These are phyloP conservation scores for Atta cephalotes DNA, from an alignment of 1,140 invertebrate genomes.

Conservation along the genomic window DNA sequence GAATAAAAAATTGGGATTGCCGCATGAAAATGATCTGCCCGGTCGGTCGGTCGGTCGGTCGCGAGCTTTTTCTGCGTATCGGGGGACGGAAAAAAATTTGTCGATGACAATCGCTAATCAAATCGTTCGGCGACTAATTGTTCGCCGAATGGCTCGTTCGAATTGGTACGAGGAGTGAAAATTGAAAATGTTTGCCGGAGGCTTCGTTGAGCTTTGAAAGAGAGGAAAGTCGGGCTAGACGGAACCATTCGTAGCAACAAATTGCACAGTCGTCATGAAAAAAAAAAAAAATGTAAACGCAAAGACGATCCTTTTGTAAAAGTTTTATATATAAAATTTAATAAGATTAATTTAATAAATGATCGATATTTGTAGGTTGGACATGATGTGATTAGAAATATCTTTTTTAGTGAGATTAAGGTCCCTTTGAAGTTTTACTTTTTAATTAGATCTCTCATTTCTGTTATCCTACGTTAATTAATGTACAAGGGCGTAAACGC, in stretches of 20 bases:
- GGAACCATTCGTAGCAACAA: constrained; percentile 65
- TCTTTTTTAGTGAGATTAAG: background rate
- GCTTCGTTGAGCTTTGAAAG: constrained; percentile 71
- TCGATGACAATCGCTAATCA: constrained; percentile 84
- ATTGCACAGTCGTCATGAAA: constrained; percentile 7
- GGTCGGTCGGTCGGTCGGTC: constrained; percentile 41
- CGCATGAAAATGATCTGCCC: constrained; percentile 72
- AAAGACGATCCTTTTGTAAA: constrained; percentile 19
- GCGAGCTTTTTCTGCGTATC: constrained; percentile 67
- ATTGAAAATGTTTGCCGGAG: constrained; percentile 81
- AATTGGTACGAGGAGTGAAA: constrained; percentile 79
- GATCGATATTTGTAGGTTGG: background rate
- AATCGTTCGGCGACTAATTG: constrained; percentile 82
- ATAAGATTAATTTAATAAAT: background rate
- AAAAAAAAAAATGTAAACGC: background rate
- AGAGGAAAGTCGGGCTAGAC: constrained; percentile 72
- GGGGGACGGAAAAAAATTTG: constrained; percentile 70
- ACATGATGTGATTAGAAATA: constrained; percentile 12
- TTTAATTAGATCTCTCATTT: constrained; percentile 14
- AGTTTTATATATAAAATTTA: background rate
- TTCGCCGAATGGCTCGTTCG: constrained; percentile 79
- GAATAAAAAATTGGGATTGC: constrained; percentile 64
- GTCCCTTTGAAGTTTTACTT: background rate
- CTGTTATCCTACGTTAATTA: background rate
- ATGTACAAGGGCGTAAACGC: background rate